phyloP scores from a whole-genome alignment of 2,797 vertebrate species.

The Myotis pilosus region DNA sequence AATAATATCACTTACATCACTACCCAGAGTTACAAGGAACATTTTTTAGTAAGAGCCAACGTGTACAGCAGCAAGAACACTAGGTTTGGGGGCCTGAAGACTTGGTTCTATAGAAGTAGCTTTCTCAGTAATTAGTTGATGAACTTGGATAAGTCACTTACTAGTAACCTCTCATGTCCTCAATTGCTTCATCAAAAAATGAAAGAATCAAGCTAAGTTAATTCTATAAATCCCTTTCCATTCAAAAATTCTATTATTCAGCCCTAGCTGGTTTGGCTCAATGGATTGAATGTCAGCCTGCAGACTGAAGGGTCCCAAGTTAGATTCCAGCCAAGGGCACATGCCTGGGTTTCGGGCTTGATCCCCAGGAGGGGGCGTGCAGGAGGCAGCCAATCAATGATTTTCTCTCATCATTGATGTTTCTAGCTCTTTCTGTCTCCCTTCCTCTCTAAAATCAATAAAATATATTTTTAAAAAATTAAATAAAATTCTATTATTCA shows the following conservation, averaged over 20 bases:
- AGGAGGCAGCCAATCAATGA: too few species aligned
- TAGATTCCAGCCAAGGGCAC: too few species aligned
- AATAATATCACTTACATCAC: not conserved
- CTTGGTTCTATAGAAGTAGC: not conserved
- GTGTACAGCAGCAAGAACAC: not conserved
- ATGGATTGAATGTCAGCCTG: too few species aligned
- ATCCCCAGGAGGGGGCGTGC: too few species aligned
- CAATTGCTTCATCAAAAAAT: not conserved
- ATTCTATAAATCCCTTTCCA: constrained; percentile 16
- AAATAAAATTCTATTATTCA: constrained; percentile 33
- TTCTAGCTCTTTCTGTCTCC: too few species aligned
- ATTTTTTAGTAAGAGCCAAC: not conserved
- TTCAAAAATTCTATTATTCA: constrained; percentile 34
- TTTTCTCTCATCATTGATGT: too few species aligned
- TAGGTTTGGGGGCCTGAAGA: not conserved
- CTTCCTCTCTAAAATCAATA: too few species aligned
- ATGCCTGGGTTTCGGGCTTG: too few species aligned
- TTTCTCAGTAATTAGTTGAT: constrained; percentile 17
- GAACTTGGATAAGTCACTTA: constrained; percentile 42
- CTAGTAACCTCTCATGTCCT: not conserved
- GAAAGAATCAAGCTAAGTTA: constrained; percentile 44
- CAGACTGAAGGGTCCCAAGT: too few species aligned
- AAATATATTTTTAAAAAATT: too few species aligned
- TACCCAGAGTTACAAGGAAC: not conserved
- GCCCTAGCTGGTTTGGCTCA: too few species aligned